Evolutionary conservation across 2,113 vertebrate species (phyloP).

Genomic region (Crotalus viridis): DNA sequence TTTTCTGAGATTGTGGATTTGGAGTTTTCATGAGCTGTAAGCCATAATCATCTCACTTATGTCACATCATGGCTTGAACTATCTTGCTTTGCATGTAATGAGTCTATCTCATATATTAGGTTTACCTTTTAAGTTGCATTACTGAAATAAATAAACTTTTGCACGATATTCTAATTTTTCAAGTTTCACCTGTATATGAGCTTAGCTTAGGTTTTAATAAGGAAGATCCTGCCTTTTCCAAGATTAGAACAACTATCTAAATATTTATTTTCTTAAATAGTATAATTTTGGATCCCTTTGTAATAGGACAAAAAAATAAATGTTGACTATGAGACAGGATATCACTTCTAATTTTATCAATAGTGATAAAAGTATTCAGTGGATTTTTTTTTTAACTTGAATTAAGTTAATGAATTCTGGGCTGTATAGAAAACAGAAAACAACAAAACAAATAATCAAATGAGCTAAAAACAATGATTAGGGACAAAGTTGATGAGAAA

Average conservation of each 20-base stretch:
- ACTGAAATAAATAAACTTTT: no score
- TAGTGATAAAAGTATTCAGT: background rate
- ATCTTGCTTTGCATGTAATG: no score
- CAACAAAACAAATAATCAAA: background rate
- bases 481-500: background rate
- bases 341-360: background rate
- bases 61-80: no score
- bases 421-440: background rate
- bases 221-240: background rate
- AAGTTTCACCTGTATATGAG: background rate
- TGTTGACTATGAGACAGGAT: background rate
- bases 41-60: no score
- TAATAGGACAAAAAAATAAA: background rate
- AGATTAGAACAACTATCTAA: background rate
- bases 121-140: no score
- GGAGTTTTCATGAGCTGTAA: no score
- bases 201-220: background rate
- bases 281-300: background rate
- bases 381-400: background rate
- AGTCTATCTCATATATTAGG: no score
- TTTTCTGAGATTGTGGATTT: no score
- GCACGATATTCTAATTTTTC: no score
- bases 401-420: background rate
- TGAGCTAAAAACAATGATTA: background rate
- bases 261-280: background rate